These are phyloP conservation scores for Operophtera brumata DNA, from an alignment of 2,888 invertebrate species.

Conservation along the genomic window DNA sequence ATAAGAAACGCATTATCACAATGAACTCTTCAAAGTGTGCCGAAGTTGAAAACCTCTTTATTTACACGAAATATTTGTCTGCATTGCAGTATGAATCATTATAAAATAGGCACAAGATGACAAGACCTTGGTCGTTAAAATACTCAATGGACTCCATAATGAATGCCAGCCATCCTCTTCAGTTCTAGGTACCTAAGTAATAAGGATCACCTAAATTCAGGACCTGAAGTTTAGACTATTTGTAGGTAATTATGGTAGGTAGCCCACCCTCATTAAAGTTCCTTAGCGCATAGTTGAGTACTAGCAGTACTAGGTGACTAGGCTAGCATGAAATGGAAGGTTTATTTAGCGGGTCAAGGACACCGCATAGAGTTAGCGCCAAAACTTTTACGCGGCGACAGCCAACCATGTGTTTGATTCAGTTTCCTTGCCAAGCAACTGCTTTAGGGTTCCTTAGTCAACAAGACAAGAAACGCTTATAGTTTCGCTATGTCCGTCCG, in stretches of 20 bases:
- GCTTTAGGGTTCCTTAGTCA: no score
- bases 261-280: slow-evolving; percentile 34
- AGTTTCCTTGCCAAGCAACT: slow-evolving; percentile 17
- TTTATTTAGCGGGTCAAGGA: slow-evolving; percentile 55
- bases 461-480: no score
- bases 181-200: not conserved
- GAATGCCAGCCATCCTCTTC: not conserved
- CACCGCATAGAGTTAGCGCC: slow-evolving; percentile 53
- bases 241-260: not conserved
- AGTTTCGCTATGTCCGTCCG: no score
- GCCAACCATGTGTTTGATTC: slow-evolving; percentile 20
- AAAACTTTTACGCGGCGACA: slow-evolving; percentile 39
- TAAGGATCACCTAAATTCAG: not conserved
- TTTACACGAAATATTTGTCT: slow-evolving; percentile 5
- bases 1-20: no score
- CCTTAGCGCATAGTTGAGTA: slow-evolving; percentile 30
- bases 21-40: no score
- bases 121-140: slow-evolving; percentile 7
- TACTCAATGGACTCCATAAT: slow-evolving; percentile 3
- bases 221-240: not conserved
- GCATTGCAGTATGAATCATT: slow-evolving; percentile 23
- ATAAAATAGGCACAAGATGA: slow-evolving; percentile 6
- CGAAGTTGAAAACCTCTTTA: not conserved
- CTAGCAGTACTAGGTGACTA: slow-evolving; percentile 21
- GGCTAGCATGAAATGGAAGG: slow-evolving; percentile 39